A percentile compares a stretch with the other conserved stretches of the same genome.
These are phyloP conservation scores for Nannobrachium achirus DNA, from an alignment of 2,113 vertebrate species.

Conservation along the genomic window DNA sequence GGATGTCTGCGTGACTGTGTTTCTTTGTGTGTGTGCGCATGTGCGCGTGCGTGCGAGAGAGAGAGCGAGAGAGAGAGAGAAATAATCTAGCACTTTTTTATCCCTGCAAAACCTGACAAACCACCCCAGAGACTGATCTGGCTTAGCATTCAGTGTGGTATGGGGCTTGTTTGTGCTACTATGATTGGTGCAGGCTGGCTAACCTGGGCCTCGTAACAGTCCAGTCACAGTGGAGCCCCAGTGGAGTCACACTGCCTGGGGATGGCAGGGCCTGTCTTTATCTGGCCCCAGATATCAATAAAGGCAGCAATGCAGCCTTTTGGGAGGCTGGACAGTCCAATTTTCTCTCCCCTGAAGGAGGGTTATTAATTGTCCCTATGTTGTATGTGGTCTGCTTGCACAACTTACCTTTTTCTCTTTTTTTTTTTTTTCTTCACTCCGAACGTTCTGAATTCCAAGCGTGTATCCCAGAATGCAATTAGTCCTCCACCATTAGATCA, in stretches of 20 bases:
- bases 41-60: conserved; percentile 52
- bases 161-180: conserved; percentile 72
- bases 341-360: conserved; percentile 64
- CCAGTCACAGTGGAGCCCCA: conserved; percentile 70
- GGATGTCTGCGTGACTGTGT: conserved; percentile 56
- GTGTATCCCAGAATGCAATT: conserved; percentile 79
- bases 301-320: conserved; percentile 63
- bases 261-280: conserved; percentile 67
- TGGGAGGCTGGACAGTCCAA: conserved; percentile 66
- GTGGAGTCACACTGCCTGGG: conserved; percentile 66
- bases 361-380: conserved; percentile 76
- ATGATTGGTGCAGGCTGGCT: conserved; percentile 71
- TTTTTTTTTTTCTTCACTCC: conserved; percentile 5
- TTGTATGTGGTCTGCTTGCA: conserved; percentile 61
- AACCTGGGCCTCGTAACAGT: conserved; percentile 76
- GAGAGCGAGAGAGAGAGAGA: conserved; percentile 33
- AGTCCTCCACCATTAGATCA: conserved; percentile 76
- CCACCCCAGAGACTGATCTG: conserved; percentile 75
- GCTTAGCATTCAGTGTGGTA: conserved; percentile 74
- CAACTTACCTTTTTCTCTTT: conserved; percentile 51
- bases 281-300: conserved; percentile 76
- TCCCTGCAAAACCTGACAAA: conserved; percentile 78
- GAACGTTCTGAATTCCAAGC: conserved; percentile 72
- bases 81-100: conserved; percentile 80
- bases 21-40: conserved; percentile 37